Base-by-base conservation (phyloP, 2,888 invertebrate genomes). In the Apantesis nais region DNA sequence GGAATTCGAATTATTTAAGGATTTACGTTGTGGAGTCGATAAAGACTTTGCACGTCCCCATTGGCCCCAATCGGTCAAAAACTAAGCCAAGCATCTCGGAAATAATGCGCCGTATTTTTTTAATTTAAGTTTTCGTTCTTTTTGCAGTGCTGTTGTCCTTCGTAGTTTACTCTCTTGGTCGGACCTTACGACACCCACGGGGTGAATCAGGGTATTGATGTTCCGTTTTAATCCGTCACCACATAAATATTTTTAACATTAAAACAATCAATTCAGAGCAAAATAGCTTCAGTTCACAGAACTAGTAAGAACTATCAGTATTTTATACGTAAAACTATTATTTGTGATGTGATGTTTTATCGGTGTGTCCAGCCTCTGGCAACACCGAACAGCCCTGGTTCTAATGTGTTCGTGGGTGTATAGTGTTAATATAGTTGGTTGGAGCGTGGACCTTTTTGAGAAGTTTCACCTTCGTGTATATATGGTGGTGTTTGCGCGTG, bases 371-470 rank as follows among this genome's bases (percentile, higher is more conserved):
- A n/a, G n/a, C n/a, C n/a, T n/a, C n/a, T n/a, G n/a, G n/a, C n/a
- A n/a, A n/a, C n/a, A n/a, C n/a, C 62, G 60, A 11, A 62, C 58
- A 62, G 39, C 29, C 39, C 64, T 34, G 14, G 34, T 34, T 60
- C 72, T 73, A 79, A 81, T 74, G 52, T 73, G 4, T 2, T 22
- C 60, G 70, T 73, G 75, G 74, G 76, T 66, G 52, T 60, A 68
- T 31, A 31, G 66, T 76, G 76, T 81, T 81, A 79, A 76, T 72
- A 61, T 34, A 62, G 67, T 73, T 67, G 66, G 69, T 71, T 58
- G 25, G 67, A 31, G 58, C 39, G 37, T 58, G 41, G 65, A 74
- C 77, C 74, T 78, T 82, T 81, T 84, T 75, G 71, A 74, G 77
- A 76, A 79, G 66, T 81, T 79, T 68, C 76, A 70, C 76, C 67